Evolutionary conservation across 2,797 vertebrate genomes (phyloP).

Genomic region (Chelon auratus): DNA sequence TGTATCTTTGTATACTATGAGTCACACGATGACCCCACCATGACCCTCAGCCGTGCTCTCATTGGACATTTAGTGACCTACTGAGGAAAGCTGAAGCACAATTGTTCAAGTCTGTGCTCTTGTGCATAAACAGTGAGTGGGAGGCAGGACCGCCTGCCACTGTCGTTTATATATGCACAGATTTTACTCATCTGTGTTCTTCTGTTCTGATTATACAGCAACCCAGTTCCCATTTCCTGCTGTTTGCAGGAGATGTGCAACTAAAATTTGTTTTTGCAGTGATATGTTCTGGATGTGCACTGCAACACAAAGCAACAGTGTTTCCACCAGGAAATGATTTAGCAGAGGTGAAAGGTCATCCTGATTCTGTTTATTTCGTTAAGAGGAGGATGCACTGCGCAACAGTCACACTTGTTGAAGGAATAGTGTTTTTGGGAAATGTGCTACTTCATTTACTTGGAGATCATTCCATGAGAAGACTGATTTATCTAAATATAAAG

Average conservation of each 20-base stretch:
- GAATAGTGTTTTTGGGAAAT: neutral
- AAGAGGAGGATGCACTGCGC: neutral
- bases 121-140: constrained; percentile 47
- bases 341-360: neutral
- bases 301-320: neutral
- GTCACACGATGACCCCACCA: constrained; percentile 63
- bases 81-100: constrained; percentile 41
- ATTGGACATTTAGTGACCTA: constrained; percentile 44
- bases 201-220: constrained; percentile 41
- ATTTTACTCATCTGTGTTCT: constrained; percentile 61
- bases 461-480: neutral
- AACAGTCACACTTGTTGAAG: neutral
- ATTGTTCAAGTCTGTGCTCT: constrained; percentile 41
- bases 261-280: constrained; percentile 14
- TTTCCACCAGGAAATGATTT: constrained; percentile 16
- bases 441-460: neutral
- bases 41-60: constrained; percentile 60
- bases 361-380: neutral
- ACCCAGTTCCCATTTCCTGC: constrained; percentile 26
- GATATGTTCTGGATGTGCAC: neutral
- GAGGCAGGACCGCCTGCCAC: constrained; percentile 29
- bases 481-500: neutral
- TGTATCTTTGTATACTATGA: constrained; percentile 33
- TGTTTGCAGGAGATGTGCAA: constrained; percentile 6
- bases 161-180: constrained; percentile 35